Percentiles rank a stretch among this genome's conserved stretches.
These are phyloP conservation scores for Heliocidaris tuberculata DNA, from an alignment of 35 echinoderm and acorn worm species.

Conservation along the genomic window DNA sequence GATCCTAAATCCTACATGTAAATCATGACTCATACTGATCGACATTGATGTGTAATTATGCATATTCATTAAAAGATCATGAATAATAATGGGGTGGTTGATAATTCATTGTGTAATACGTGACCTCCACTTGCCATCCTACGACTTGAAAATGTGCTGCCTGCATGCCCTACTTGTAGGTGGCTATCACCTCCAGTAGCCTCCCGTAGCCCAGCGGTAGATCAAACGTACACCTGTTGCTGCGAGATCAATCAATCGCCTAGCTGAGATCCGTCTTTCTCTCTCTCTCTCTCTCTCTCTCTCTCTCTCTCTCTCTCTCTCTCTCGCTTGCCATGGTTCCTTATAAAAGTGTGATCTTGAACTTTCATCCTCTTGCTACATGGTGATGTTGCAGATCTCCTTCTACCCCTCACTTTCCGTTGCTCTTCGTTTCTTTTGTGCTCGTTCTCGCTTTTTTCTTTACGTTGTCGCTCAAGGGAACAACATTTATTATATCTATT, in stretches of 20 bases:
- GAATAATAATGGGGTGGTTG: too few relatives aligned
- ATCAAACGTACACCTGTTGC: constrained; percentile 42
- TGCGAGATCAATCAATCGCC: constrained; percentile 31
- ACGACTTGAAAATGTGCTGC: too few relatives aligned
- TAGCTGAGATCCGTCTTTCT: constrained; percentile 1
- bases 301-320: not conserved
- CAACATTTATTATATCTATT: too few relatives aligned
- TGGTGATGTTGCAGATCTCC: not conserved
- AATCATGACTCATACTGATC: too few relatives aligned
- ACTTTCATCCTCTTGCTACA: constrained; percentile 27
- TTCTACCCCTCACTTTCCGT: not conserved
- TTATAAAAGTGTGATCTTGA: not conserved
- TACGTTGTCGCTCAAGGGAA: too few relatives aligned
- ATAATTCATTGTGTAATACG: too few relatives aligned
- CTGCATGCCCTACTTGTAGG: too few relatives aligned
- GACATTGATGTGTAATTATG: too few relatives aligned
- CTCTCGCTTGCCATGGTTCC: not conserved
- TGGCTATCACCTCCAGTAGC: not conserved
- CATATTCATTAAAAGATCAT: too few relatives aligned
- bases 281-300: not conserved
- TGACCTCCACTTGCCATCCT: too few relatives aligned
- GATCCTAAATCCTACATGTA: too few relatives aligned
- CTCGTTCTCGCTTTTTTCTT: not conserved
- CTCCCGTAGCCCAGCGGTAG: constrained; percentile 16
- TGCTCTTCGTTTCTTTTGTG: not conserved